Evolutionary conservation across 2,888 invertebrate genomes (phyloP), one percentile per base, ranked within the genome.

Genomic region (Apotomis betuletana): DNA sequence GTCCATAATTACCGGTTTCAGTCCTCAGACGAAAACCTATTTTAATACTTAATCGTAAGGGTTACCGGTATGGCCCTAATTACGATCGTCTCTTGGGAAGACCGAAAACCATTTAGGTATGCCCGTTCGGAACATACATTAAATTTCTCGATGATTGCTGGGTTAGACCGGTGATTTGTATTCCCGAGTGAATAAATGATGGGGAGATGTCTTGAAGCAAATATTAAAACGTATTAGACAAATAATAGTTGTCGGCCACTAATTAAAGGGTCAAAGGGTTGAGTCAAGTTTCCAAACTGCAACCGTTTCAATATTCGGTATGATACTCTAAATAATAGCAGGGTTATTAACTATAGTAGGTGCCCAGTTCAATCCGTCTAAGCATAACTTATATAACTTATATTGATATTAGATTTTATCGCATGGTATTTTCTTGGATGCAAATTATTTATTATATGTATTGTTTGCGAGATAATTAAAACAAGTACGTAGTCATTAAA

Each of bases 81-180:
- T 89, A 87, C 80, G 83, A 86, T 86, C 83, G 85, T 85, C 88
- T 78, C 87, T 75, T 79, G 90, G 89, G 91, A 90, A 86, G 85
- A 82, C 89, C 86, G 83, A 88, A 89, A 88, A 90, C 88, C 90
- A 88, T 92, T 93, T 92, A 90, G 83, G 63, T 58, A 54, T 61
- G 61, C 72, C 80, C 84, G 76, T 78, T 90, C 91, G 85, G 91
- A 92, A 88, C 84, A 88, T 91, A 86, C 84, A 92, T 87, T 86
- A 85, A 85, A 85, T 88, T 87, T 87, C 84, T 80, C 75, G 80
- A 85, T 91, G 88, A 91, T 91, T 92, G 87, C 82, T 78, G 84
- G 88, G 82, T 88, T 81, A 80, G 79, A 78, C 81, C 60, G 82
- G 85, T 91, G 91, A 90, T 90, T 91, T 86, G 83, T 85, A 87